phyloP scores from a whole-genome alignment of 2,797 vertebrate species.

The Anisognathus igniventris region DNA sequence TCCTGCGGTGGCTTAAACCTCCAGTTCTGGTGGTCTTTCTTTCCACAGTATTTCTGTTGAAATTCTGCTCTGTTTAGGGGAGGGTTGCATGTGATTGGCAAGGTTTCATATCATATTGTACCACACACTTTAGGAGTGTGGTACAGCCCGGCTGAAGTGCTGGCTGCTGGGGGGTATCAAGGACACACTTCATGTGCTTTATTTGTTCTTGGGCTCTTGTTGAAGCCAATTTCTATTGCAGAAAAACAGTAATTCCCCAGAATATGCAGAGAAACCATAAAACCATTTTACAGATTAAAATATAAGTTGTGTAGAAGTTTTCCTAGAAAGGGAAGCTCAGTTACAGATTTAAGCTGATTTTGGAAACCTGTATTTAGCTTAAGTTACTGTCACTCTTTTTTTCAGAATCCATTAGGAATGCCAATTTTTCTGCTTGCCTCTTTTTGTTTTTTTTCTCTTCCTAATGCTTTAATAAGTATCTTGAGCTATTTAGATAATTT shows the following conservation, averaged over 20 bases:
- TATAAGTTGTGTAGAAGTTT: background rate
- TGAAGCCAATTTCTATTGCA: background rate
- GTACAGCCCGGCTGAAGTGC: background rate
- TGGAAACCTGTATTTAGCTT: background rate
- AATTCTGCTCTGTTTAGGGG: background rate
- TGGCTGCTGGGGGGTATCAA: background rate
- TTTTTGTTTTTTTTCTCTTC: background rate
- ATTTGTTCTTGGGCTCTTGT: background rate
- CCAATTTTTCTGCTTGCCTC: background rate
- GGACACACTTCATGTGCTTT: background rate
- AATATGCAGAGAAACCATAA: background rate
- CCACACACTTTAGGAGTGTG: background rate
- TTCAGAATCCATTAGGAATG: background rate
- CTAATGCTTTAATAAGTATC: background rate
- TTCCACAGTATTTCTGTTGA: background rate
- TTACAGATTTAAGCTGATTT: background rate
- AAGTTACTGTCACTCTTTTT: background rate
- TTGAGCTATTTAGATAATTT: background rate
- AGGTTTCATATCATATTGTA: background rate
- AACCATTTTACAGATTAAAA: background rate
- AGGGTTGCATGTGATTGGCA: background rate
- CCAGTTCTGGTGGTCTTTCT: background rate
- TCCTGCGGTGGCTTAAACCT: accelerated
- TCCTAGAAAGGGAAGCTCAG: background rate
- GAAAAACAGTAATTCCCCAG: background rate